A percentile compares a stretch with the other conserved stretches of the same genome.
phyloP scores from a whole-genome alignment of 2,888 invertebrate species.

The Epistrophe grossulariae region DNA sequence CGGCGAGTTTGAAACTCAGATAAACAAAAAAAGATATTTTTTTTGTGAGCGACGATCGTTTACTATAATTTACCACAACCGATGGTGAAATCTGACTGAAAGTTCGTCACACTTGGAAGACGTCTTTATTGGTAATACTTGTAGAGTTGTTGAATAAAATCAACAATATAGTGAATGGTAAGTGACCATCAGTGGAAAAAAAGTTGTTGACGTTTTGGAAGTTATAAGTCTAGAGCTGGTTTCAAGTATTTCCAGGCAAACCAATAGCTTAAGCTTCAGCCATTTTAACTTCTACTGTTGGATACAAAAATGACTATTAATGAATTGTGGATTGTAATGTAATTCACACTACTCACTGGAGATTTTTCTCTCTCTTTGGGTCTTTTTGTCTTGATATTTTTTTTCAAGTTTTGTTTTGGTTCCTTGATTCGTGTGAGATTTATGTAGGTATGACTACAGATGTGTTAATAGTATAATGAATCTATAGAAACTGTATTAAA shows the following conservation, averaged over 20 bases:
- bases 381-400: slow-evolving; percentile 18
- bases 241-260: slow-evolving; percentile 14
- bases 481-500: slow-evolving; percentile 18
- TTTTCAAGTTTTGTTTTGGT: slow-evolving; percentile 61
- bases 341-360: background rate
- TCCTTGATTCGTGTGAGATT: slow-evolving; percentile 42
- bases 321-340: slow-evolving; percentile 71
- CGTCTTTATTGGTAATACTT: slow-evolving; percentile 72
- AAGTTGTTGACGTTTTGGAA: slow-evolving; percentile 13
- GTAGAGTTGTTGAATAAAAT: slow-evolving; percentile 38
- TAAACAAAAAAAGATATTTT: slow-evolving; percentile 27
- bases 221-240: background rate
- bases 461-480: slow-evolving; percentile 2
- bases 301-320: slow-evolving; percentile 2
- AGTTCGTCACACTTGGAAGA: slow-evolving; percentile 72
- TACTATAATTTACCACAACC: slow-evolving; percentile 68
- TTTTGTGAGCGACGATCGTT: slow-evolving; percentile 45
- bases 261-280: background rate
- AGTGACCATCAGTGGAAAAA: slow-evolving; percentile 70
- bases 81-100: slow-evolving; percentile 75
- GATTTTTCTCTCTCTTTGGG: slow-evolving; percentile 24
- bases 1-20: background rate
- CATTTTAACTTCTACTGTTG: background rate
- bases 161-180: slow-evolving; percentile 54
- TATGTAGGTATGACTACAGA: background rate